Evolutionary conservation across 35 echinoderm and acorn worm species (phyloP).

Genomic region (Strongylocentrotus purpuratus): DNA sequence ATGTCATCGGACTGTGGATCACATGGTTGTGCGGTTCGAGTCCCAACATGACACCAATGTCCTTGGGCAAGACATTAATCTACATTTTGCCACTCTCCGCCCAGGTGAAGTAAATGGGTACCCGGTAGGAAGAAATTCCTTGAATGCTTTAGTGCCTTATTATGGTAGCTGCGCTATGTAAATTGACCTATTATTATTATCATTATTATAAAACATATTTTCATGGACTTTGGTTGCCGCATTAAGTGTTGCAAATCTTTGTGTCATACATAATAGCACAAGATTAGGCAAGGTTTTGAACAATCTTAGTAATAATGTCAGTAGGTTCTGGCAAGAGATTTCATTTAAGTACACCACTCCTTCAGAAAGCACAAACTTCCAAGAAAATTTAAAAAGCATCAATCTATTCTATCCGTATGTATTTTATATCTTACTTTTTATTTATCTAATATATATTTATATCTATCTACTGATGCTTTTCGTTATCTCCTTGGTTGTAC

Average conservation of each 20-base stretch:
- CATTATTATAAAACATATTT: neutral
- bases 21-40: too few relatives aligned
- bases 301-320: neutral
- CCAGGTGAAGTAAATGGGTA: too few relatives aligned
- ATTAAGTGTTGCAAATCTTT: neutral
- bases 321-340: neutral
- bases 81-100: too few relatives aligned
- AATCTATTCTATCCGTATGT: neutral
- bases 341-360: neutral
- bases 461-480: neutral
- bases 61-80: too few relatives aligned
- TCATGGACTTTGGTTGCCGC: neutral
- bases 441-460: neutral
- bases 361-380: neutral
- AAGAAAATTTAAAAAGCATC: neutral
- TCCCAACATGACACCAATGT: too few relatives aligned
- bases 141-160: too few relatives aligned
- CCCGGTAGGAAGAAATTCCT: too few relatives aligned
- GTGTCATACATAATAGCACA: neutral
- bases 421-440: neutral
- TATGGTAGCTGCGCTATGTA: too few relatives aligned
- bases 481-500: slow-evolving; percentile 33
- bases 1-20: too few relatives aligned
- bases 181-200: too few relatives aligned
- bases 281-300: neutral